phyloP scores from a whole-genome alignment of 2,888 invertebrate species.

The Watsonalla cultraria region DNA sequence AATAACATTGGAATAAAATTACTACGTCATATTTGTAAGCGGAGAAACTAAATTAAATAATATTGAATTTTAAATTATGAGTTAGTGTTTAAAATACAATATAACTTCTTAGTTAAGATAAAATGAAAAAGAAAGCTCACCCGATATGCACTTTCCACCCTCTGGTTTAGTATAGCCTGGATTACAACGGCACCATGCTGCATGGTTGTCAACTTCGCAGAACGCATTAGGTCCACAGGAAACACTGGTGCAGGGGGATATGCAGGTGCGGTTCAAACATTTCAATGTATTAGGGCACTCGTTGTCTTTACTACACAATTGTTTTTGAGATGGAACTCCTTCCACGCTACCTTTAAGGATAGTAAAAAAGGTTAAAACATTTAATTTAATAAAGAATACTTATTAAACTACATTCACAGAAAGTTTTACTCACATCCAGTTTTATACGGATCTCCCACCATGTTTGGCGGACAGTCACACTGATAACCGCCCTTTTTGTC shows the following conservation, averaged over 20 bases:
- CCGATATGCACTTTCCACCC: conserved; percentile 90
- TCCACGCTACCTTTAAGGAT: conserved; percentile 44
- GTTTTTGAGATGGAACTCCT: conserved; percentile 75
- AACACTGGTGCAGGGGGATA: conserved; percentile 88
- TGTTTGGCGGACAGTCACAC: conserved; percentile 90
- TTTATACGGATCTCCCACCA: conserved; percentile 91
- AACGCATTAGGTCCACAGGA: conserved; percentile 91
- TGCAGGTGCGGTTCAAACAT: conserved; percentile 87
- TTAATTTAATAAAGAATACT: neutral
- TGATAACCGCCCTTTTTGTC: conserved; percentile 92
- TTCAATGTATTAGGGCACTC: conserved; percentile 90
- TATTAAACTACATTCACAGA: neutral
- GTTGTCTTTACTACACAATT: conserved; percentile 83
- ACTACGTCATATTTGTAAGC: neutral
- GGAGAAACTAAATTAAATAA: neutral
- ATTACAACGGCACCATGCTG: conserved; percentile 92
- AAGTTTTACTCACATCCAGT: conserved; percentile 82
- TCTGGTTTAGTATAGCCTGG: conserved; percentile 89
- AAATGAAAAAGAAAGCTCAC: conserved; percentile 52
- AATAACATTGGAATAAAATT: conserved; percentile 19
- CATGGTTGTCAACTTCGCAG: conserved; percentile 93
- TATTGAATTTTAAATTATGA: neutral
- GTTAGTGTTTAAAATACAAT: conserved; percentile 1
- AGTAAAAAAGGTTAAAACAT: neutral
- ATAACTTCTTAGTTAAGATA: neutral